Conservation (phyloP, 2,797 vertebrate species). For the Dromococcyx pavoninus region DNA sequence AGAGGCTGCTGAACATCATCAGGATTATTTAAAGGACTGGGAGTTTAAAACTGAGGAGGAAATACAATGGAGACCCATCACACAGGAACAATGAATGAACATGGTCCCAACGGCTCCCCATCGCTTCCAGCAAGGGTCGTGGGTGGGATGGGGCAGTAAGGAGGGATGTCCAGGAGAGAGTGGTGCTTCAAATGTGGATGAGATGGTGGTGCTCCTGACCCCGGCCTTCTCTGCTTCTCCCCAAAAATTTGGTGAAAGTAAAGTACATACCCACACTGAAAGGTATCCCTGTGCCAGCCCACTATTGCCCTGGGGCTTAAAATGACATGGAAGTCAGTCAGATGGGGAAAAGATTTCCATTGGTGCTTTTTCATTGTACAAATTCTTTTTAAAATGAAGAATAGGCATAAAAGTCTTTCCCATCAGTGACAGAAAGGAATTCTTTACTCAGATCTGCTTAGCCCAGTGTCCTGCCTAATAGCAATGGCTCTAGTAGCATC, state of each 20-base stretch:
- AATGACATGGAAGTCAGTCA: background rate
- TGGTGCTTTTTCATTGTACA: rapidly evolving
- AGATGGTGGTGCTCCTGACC: background rate
- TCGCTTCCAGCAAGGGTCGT: background rate
- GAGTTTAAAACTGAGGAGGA: background rate
- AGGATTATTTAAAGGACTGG: background rate
- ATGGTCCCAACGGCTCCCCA: rapidly evolving
- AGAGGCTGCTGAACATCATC: background rate
- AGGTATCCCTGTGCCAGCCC: background rate
- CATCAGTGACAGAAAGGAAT: background rate
- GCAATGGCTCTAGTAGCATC: background rate
- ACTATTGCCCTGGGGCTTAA: background rate
- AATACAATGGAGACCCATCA: background rate
- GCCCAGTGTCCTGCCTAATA: background rate
- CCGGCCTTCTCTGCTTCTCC: background rate
- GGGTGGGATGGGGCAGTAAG: background rate
- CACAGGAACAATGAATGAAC: background rate
- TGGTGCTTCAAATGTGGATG: rapidly evolving
- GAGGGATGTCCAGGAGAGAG: background rate
- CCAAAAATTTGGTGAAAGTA: background rate
- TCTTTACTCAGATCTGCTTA: background rate
- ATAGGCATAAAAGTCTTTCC: background rate
- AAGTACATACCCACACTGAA: background rate
- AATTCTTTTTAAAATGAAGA: background rate
- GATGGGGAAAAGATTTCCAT: too few relatives aligned